Conservation (phyloP, 1,140 invertebrate genomes). For the Aphelinus certus region DNA sequence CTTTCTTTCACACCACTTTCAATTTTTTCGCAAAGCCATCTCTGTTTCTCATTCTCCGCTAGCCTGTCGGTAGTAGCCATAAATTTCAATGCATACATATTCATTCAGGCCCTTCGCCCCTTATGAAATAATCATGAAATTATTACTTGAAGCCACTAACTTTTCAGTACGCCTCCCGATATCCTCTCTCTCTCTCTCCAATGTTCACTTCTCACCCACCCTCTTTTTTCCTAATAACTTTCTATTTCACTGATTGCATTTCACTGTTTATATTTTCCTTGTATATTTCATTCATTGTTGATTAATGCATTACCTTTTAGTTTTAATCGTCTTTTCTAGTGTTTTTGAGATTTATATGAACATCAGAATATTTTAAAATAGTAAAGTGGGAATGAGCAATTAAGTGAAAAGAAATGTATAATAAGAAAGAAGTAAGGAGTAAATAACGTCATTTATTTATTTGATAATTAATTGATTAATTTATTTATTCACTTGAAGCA, state of each 20-base stretch:
- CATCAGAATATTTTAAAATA: no score
- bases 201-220: background rate
- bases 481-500: no score
- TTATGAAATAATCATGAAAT: slow-evolving; percentile 64
- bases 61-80: slow-evolving; percentile 46
- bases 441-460: no score
- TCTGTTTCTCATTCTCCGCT: slow-evolving; percentile 8
- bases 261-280: no score
- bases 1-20: background rate
- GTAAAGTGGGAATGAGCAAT: no score
- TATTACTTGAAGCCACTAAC: slow-evolving; percentile 55
- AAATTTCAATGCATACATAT: slow-evolving; percentile 64
- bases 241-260: no score
- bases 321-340: background rate
- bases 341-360: background rate
- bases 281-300: no score
- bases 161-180: slow-evolving; percentile 50
- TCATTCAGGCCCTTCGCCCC: slow-evolving; percentile 48
- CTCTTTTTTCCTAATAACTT: background rate
- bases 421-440: no score
- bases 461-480: no score
- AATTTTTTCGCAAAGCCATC: background rate
- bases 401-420: no score
- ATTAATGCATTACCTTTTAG: no score
- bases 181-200: slow-evolving; percentile 9